Evolutionary conservation across 1,140 invertebrate species (phyloP), one percentile per base, ranked within the genome.

Genomic region (Frieseomelitta varia): DNA sequence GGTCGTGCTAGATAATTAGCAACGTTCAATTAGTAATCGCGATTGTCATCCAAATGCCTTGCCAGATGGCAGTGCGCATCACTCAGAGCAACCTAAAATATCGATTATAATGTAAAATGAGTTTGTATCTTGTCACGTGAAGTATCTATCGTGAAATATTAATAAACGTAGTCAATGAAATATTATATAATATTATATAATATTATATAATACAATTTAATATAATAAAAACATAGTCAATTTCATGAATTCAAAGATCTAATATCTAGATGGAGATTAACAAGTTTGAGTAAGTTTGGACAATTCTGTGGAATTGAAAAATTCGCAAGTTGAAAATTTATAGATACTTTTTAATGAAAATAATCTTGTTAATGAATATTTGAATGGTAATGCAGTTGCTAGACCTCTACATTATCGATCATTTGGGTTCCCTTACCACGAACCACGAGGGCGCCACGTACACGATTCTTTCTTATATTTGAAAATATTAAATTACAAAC

Each of bases 11-110:
- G 39, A 12, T 21, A 68, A 30, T 79, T 68, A 67, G n/a, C 27
- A 67, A n/a, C 21, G 27, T 55, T 78, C 39, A 68, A 51, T 79
- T 79, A 51, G 12, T 67, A 79, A 67, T 68, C 21, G 47, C 21
- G 6, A 34, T 61, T 55, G 21, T 30, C 11, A 15, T 55, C 71
- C 21, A 3, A 55, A 21, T 1, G 19, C 19, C n/a, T 73, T 15
- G 0, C 19, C 2, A 51, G 69, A 63, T 73, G 71, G 71, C 76
- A 24, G 8, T 63, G 15, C 14, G 17, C 0, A 17, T 1, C 21
- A 19, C 15, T 76, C 17, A 47, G n/a, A n/a, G 17, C 15, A 63
- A 76, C 10, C 19, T 47, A 4, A 76, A 61, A 12, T 47, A 39
- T 24, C 55, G n/a, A 30, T 34, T 30, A 24, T 14, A 58, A 73